Evolutionary conservation across 2,888 invertebrate species (phyloP), one percentile per base, ranked within the genome.

Genomic region (Pristionchus mayeri): DNA sequence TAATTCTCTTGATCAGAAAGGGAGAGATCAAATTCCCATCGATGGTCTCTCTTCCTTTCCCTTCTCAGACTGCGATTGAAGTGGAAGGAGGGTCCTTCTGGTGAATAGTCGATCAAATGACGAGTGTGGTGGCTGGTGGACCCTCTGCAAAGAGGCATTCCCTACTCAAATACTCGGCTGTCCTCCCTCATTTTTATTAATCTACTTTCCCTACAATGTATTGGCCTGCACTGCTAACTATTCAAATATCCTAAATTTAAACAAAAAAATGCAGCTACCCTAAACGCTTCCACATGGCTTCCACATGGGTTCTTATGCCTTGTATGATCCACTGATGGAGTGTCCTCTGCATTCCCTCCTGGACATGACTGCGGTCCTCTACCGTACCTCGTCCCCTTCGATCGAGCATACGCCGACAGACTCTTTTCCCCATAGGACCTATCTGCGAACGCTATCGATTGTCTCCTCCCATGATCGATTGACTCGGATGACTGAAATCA

Each of bases 1-100:
- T 24, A 16, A 24, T 71, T 71, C 71, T 71, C 71, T 16, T 71
- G 71, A 71, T 71, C 71, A n/a, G 71, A 71, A n/a, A 71, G n/a
- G 18, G 71, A 63, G 6, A 63, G 63, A 63, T 63, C 63, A 30
- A 63, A 30, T 18, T 63, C 63, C 0, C 34, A 34, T 63, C 63
- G 63, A 34, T 71, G 30, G 6, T 50, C 50, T 50, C 76, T 50
- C 30, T 50, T 48, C 18, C 75, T n/a, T 7, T 44, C 9, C 21
- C 27, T 52, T 76, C 76, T 48, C 27, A 18, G 27, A 27, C 27
- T 30, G 27, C 76, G 37, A n/a, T 2, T 40, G 16, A 71, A 0
- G 21, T 71, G 71, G 24, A 16, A 71, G 18, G 71, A 71, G 11
- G n/a, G 40, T 1, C 11, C n/a, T n/a, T 71, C 71, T 24, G 71